Evolutionary conservation across 2,888 invertebrate species (phyloP), one percentile per base, ranked within the genome.

Genomic region (Biston betularia): DNA sequence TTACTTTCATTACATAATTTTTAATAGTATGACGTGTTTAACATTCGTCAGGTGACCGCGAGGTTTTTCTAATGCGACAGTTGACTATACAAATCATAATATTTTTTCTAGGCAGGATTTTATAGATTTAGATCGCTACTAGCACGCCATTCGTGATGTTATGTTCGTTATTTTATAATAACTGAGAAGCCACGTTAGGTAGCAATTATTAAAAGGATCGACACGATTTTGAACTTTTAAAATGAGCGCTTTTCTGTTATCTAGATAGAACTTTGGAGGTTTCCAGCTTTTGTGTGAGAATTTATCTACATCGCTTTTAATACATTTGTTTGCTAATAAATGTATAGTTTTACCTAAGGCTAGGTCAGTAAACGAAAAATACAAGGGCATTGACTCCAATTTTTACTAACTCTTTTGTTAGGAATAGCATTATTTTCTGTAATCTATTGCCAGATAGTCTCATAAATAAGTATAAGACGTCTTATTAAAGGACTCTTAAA

Each of bases 61-160:
- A 14, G 15, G 63, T 46, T 58, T 63, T n/a, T 10, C 34, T 24
- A 49, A 15, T 8, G 33, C 55, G 42, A 42, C 44, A 58, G 12
- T 40, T 38, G n/a, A 61, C 53, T 45, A 10, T 44, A 59, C 38
- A 59, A 49, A 52, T 57, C 14, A 62, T 52, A 46, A 59, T 65
- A 59, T 53, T 71, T 73, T 72, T 71, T 69, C 68, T 63, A 69
- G 63, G 50, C 72, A 65, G 72, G 72, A 72, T 71, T 78, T 74
- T 65, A 74, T 74, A 73, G 70, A 73, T 75, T 72, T 70, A 75
- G 72, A 75, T 75, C 74, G 75, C 67, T 48, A 35, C 15, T 11
- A 49, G 65, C 81, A 81, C 81, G 81, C 77, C 45, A 81, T 80
- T 74, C 76, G 76, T 79, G 77, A 79, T 79, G 79, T 75, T 72